phyloP scores from a whole-genome alignment of 2,888 invertebrate genomes.

The Drosophila austrosaltans region DNA sequence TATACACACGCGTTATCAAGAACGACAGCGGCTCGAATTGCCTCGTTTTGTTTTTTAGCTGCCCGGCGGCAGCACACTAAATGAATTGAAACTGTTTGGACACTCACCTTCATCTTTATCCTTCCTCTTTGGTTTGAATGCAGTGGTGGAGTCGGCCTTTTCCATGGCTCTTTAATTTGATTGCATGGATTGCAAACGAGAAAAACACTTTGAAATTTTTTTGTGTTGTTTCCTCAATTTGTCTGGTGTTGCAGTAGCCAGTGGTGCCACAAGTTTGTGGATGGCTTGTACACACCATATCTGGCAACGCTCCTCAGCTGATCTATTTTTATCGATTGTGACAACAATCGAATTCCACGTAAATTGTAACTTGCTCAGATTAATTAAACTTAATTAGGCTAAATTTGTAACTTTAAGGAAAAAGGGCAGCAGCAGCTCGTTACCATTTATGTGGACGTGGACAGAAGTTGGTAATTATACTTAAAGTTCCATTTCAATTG shows the following conservation, averaged over 20 bases:
- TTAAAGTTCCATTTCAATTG: not conserved
- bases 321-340: conserved; percentile 7
- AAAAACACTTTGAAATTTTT: conserved; percentile 4
- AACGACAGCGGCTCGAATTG: conserved; percentile 31
- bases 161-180: not conserved
- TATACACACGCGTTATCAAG: conserved; percentile 41
- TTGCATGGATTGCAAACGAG: not conserved
- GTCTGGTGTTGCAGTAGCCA: conserved; percentile 18
- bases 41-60: conserved; percentile 33
- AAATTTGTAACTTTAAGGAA: not conserved
- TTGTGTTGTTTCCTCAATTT: conserved; percentile 13
- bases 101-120: conserved; percentile 67
- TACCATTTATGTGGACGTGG: not conserved
- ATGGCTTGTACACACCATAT: conserved; percentile 6
- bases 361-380: not conserved
- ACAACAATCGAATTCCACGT: conserved; percentile 10
- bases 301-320: not conserved
- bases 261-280: not conserved
- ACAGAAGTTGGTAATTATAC: not conserved
- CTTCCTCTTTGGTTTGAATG: conserved; percentile 56
- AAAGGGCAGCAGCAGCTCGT: not conserved
- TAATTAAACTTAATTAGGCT: conserved; percentile 15
- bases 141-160: conserved; percentile 42
- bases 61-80: conserved; percentile 63
- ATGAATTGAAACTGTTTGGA: conserved; percentile 41